phyloP scores from a whole-genome alignment of 2,888 invertebrate species.

The Rhagium mordax region DNA sequence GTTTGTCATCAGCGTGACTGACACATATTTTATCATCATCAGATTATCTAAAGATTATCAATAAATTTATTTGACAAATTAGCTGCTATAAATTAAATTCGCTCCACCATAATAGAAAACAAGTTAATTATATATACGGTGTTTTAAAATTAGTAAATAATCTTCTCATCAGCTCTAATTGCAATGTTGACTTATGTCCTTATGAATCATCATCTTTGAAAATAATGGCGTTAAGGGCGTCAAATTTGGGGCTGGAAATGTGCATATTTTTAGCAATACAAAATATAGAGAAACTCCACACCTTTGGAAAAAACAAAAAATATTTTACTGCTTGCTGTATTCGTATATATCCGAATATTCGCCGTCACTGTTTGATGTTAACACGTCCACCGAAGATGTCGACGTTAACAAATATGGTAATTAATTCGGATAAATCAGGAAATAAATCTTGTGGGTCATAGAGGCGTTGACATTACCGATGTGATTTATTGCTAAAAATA shows the following conservation, averaged over 20 bases:
- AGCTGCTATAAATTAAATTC: not conserved
- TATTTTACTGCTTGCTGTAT: not conserved
- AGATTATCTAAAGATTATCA: not conserved
- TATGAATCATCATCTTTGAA: too few relatives aligned
- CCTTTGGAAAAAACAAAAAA: too few relatives aligned
- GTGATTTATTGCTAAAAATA: constrained; percentile 17
- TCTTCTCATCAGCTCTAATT: too few relatives aligned
- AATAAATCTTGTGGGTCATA: constrained; percentile 25
- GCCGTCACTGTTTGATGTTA: constrained; percentile 2
- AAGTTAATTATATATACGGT: not conserved
- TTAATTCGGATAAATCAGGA: constrained; percentile 28
- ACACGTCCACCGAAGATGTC: constrained; percentile 17
- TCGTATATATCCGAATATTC: too few relatives aligned
- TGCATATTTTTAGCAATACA: too few relatives aligned
- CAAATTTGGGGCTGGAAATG: too few relatives aligned
- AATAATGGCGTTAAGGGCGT: too few relatives aligned
- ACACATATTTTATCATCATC: not conserved
- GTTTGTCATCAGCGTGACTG: not conserved
- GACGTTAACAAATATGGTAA: constrained; percentile 29
- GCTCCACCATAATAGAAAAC: not conserved
- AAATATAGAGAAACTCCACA: too few relatives aligned
- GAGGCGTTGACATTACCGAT: constrained; percentile 21
- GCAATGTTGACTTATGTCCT: too few relatives aligned
- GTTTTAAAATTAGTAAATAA: too few relatives aligned
- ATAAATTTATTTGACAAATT: not conserved